These are phyloP conservation scores for Drosophila neotestacea DNA, from an alignment of 2,888 invertebrate genomes.

Conservation along the genomic window DNA sequence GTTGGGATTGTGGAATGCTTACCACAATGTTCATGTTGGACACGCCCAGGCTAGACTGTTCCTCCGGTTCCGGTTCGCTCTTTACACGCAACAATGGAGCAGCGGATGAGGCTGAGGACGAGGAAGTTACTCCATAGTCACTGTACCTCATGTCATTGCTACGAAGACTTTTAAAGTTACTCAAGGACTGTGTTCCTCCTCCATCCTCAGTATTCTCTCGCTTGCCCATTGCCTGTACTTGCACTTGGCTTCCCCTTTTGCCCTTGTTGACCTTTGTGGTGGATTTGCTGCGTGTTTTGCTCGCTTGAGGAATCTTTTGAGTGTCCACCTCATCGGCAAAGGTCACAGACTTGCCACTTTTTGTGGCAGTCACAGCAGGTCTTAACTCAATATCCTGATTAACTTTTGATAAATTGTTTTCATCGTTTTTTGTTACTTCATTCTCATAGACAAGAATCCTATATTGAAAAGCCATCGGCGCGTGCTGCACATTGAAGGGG, in stretches of 20 bases:
- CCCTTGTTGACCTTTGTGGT: slow-evolving; percentile 48
- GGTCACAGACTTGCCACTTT: slow-evolving; percentile 64
- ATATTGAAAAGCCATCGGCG: slow-evolving; percentile 89
- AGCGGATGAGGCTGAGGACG: slow-evolving; percentile 25
- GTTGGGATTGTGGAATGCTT: slow-evolving; percentile 83
- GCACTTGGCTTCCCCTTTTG: slow-evolving; percentile 57
- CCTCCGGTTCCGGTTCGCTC: slow-evolving; percentile 57
- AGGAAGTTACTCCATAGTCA: slow-evolving; percentile 70
- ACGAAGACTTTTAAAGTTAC: slow-evolving; percentile 84
- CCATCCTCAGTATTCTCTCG: slow-evolving; percentile 54
- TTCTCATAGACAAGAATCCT: slow-evolving; percentile 86
- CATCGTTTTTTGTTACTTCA: slow-evolving; percentile 56
- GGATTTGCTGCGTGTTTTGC: slow-evolving; percentile 50
- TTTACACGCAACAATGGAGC: slow-evolving; percentile 49
- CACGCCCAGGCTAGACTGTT: slow-evolving; percentile 11
- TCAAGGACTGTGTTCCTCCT: slow-evolving; percentile 47
- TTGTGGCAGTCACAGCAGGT: slow-evolving; percentile 18
- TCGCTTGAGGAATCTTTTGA: slow-evolving; percentile 25
- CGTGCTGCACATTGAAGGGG: slow-evolving; percentile 85
- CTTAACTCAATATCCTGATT: slow-evolving; percentile 60
- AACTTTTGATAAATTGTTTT: slow-evolving; percentile 65
- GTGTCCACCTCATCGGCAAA: slow-evolving; percentile 66
- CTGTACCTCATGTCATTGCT: slow-evolving; percentile 84
- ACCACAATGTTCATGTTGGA: slow-evolving; percentile 80
- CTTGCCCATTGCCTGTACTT: slow-evolving; percentile 1